Base-by-base conservation (phyloP, 37 sponge, comb jelly and placozoan genomes). In the Theonella swinhoei region DNA sequence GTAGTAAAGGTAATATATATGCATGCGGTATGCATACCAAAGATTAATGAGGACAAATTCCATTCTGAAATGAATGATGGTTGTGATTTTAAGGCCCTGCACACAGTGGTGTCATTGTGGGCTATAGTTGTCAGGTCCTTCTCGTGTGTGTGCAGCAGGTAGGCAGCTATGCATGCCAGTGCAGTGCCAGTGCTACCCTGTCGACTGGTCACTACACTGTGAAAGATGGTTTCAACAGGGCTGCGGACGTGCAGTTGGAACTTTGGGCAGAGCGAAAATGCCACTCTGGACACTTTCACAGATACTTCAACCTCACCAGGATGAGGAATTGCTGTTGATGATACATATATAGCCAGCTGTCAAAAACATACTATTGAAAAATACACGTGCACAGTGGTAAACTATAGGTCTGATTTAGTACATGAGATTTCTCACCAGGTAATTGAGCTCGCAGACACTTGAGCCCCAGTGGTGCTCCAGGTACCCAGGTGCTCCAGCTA, bases 171-270 rank as follows among this genome's bases (percentile, higher is more conserved):
- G 7, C 78, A 62, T 23, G 89, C 62, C 68, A 88, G 65, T 0
- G 83, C 71, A 28, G 31, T 7, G 9, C 62, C 28, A 25, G 42
- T 64, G 37, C 38, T 29, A 22, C 39, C 26, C n/a, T 19, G 29
- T 35, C 39, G 19, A 9, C 30, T 5, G 24, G 38, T 20, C 4
- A 61, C 30, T 17, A 74, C 4, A 32, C 39, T 26, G 54, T 61
- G 19, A n/a, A 25, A 71, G 3, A 88, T 76, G 29, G 84, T 83
- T 29, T 88, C 89, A 42, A 83, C 29, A 25, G 79, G 78, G 25
- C 68, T 68, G 26, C 41, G 62, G 26, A 88, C 83, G 1, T 29
- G 25, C 24, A 88, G 29, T 0, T 58, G 26, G 36, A 88, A 83
- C 34, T 39, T 70, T 28, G 89, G 89, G 67, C 82, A 83, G 32